Conservation (phyloP, 2,113 vertebrate species). For the Nestor notabilis region DNA sequence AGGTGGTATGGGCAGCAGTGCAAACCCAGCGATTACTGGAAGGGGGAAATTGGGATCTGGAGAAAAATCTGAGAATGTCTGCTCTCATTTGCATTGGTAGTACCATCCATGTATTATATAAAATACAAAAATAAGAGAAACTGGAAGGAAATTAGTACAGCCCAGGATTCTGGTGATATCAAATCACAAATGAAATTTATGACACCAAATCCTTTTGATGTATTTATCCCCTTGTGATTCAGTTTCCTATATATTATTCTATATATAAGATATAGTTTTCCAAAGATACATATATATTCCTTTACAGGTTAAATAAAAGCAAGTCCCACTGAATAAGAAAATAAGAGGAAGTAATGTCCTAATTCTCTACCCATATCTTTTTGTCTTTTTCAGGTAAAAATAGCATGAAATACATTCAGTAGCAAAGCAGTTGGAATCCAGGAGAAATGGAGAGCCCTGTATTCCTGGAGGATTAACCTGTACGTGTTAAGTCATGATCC, state of each 20-base stretch:
- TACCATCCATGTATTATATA: conserved; percentile 63
- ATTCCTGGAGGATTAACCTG: conserved; percentile 24
- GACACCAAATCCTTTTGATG: conserved; percentile 59
- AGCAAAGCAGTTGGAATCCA: conserved; percentile 7
- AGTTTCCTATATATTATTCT: conserved; percentile 67
- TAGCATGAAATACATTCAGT: conserved; percentile 50
- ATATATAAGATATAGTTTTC: conserved; percentile 61
- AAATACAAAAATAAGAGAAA: conserved; percentile 70
- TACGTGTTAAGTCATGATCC: background rate
- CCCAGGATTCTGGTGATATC: conserved; percentile 59
- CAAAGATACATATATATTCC: conserved; percentile 57
- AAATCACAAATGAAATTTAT: conserved; percentile 20
- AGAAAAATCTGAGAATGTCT: background rate
- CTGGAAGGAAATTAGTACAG: conserved; percentile 68
- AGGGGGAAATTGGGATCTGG: background rate
- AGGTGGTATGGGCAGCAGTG: background rate
- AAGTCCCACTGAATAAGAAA: conserved; percentile 58
- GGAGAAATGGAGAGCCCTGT: conserved; percentile 32
- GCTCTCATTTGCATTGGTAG: conserved; percentile 6
- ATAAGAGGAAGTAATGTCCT: conserved; percentile 59
- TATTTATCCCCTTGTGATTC: conserved; percentile 54
- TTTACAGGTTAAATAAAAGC: conserved; percentile 71
- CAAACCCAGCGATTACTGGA: background rate
- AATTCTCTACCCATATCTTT: conserved; percentile 24
- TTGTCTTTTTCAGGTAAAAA: conserved; percentile 51